Evolutionary conservation across 2,888 invertebrate species (phyloP), one percentile per base, ranked within the genome.

Genomic region (Cryptocheilus praepositus): DNA sequence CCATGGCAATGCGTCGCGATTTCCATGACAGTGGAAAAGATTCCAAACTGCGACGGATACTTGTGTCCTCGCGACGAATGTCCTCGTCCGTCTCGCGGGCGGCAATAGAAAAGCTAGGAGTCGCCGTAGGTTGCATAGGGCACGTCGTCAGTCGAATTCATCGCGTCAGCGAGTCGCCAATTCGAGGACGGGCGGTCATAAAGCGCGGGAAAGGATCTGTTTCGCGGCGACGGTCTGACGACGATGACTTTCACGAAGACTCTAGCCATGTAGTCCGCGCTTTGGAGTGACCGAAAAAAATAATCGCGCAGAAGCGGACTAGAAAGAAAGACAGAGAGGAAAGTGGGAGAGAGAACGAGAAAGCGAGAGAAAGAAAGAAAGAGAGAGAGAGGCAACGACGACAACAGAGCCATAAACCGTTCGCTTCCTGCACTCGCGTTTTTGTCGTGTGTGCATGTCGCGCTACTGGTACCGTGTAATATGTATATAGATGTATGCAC

Each of bases 131-230:
- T 13, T 13, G 52, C n/a, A 4, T 11, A 16, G 22, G 61, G 68
- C 69, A 61, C 71, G 72, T 69, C 71, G 54, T 51, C 51, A 60
- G 65, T 65, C 77, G 64, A 66, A 69, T 68, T 64, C 36, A 70
- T 69, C 74, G 71, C 76, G 69, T 70, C 73, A 77, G 70, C 28
- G 64, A 67, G 61, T 64, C 72, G 70, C 76, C 73, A 71, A 60
- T 56, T 66, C 65, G 68, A 72, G 66, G 70, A 72, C 65, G 59
- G 58, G 49, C 62, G 63, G 54, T 71, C 62, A 61, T 65, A 63
- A 70, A 70, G 70, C 64, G 67, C 70, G 67, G 44, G 69, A 70
- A 70, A 76, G 76, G 67, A 74, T 65, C 36, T 36, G 36, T 36
- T 11, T 36, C 36, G 36, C 36, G 11, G 36, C 36, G 36, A 36